phyloP scores from a whole-genome alignment of 1,140 invertebrate genomes.

The Drosophila subpulchrella region DNA sequence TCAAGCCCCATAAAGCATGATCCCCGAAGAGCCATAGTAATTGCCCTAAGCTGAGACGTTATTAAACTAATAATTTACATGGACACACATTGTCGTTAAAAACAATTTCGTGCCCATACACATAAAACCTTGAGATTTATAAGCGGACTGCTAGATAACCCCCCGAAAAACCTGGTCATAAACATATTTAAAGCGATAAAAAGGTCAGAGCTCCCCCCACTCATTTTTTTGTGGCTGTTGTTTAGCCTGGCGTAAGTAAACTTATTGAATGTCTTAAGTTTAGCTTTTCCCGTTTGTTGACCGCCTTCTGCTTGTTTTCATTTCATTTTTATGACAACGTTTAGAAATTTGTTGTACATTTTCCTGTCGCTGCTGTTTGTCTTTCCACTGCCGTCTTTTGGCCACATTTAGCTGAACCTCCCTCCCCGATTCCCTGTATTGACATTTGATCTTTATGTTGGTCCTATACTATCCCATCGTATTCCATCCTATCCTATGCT shows the following conservation, averaged over 20 bases:
- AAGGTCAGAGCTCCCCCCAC: constrained; percentile 56
- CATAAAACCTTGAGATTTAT: constrained; percentile 69
- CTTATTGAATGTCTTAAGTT: constrained; percentile 83
- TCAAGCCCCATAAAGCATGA: constrained; percentile 20
- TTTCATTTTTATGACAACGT: constrained; percentile 83
- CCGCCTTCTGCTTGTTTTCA: constrained; percentile 73
- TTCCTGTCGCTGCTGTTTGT: constrained; percentile 69
- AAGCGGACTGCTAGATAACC: constrained; percentile 10
- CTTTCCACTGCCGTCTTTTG: constrained; percentile 60
- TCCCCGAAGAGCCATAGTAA: constrained; percentile 35
- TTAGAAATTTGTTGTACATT: constrained; percentile 80
- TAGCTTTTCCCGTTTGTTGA: constrained; percentile 19
- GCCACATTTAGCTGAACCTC: constrained; percentile 66
- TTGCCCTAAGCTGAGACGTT: constrained; percentile 42
- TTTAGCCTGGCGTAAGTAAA: constrained; percentile 57
- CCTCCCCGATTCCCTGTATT: constrained; percentile 45
- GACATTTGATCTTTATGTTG: constrained; percentile 82
- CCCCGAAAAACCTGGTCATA: constrained; percentile 35
- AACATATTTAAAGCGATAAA: constrained; percentile 80
- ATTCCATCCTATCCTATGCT: constrained; percentile 7
- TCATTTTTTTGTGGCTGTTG: constrained; percentile 20
- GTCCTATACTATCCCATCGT: constrained; percentile 29
- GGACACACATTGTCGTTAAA: constrained; percentile 71
- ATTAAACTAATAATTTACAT: constrained; percentile 83
- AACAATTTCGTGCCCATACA: constrained; percentile 68